Percentiles rank a stretch among this genome's conserved stretches.
Evolutionary conservation across 2,888 invertebrate genomes (phyloP).

Genomic region (Halocaridina rubra): DNA sequence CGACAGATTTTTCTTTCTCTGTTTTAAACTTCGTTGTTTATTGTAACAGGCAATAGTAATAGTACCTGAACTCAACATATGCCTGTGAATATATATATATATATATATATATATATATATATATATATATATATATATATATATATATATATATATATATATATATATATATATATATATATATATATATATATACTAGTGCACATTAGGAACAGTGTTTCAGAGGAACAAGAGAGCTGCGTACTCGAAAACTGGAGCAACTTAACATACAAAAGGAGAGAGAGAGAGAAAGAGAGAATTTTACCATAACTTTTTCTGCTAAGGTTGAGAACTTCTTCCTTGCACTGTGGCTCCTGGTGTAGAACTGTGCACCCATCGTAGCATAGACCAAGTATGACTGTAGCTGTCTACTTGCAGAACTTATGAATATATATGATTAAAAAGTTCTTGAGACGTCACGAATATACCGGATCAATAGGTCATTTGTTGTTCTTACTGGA

Average conservation of each 20-base stretch:
- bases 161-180: neutral
- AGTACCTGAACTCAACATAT: too few species aligned
- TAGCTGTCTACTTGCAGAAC: too few species aligned
- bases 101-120: conserved; percentile 37
- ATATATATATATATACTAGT: neutral
- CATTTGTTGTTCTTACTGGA: too few species aligned
- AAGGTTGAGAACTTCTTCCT: neutral
- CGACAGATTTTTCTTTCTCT: too few species aligned
- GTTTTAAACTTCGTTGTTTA: too few species aligned
- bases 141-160: neutral
- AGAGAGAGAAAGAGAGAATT: neutral
- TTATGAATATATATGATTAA: too few species aligned
- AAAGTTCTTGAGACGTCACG: too few species aligned
- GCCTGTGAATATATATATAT: conserved; percentile 22
- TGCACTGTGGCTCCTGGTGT: neutral
- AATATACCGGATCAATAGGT: too few species aligned
- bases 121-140: conserved; percentile 29
- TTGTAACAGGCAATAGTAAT: too few species aligned
- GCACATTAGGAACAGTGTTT: neutral
- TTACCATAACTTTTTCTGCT: neutral
- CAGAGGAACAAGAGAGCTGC: too few species aligned
- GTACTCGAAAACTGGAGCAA: too few species aligned
- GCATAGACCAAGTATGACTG: too few species aligned
- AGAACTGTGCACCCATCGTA: neutral
- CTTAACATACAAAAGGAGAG: neutral